Base-by-base conservation (phyloP, 1,140 invertebrate species). In the Ectropis grisescens region DNA sequence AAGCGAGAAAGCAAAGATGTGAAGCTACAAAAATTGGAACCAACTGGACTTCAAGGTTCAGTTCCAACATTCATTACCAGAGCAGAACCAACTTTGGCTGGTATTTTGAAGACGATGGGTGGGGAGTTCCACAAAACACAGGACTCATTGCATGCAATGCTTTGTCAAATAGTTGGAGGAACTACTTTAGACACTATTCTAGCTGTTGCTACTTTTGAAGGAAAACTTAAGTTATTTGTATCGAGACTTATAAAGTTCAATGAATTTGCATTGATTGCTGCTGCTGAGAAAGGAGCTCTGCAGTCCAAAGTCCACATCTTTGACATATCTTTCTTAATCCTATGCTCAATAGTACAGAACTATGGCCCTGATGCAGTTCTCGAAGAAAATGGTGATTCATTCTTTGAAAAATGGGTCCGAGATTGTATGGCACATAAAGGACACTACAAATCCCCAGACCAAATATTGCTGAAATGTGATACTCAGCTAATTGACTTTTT, bases 351-450 rank as follows among this genome's bases (percentile, higher is more conserved):
- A 59, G 92, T 95, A 4, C 95, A 98, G 82, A 90, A 91, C 32
- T 96, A 96, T 84, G 95, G 95, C 2, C 89, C 90, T 24, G 90
- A 97, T 47, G 83, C 84, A 26, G 86, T 89, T 2, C 57, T 89
- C 11, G 84, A 88, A 9, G 89, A 92, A 57, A 86, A 87, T 33
- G 89, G 89, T 2, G 92, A 95, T 55, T 94, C 94, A 1, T 96
- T 98, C 60, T 96, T 98, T 66, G 93, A 95, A 51, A 91, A 93
- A 52, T 98, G 96, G 96, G 90, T 93, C 3, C 86, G 89, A n/a
- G 89, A 93, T 22, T 97, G 93, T 68, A 91, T 98, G 89, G 89
- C 93, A 0, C 93, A 96, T 58, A 87, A 90, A 41, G 91, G 93
- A 11, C 89, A 90, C 47, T 90, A 93, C 1, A 96, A 96, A 74